Percentiles rank a stretch among this genome's conserved stretches.
These are phyloP conservation scores for Dorcus hopei DNA, from an alignment of 2,888 invertebrate species.

Conservation along the genomic window DNA sequence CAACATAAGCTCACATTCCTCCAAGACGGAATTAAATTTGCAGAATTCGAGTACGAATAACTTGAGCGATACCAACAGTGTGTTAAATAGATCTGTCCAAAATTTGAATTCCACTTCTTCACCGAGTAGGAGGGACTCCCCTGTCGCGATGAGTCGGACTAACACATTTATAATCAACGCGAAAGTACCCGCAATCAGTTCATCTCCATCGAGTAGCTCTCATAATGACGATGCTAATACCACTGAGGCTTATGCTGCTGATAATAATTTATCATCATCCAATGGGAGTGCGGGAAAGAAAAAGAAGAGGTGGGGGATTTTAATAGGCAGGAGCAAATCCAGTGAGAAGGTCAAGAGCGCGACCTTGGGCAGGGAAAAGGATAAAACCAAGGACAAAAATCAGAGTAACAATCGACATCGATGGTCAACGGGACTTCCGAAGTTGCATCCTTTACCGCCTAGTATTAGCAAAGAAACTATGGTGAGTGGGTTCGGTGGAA, in stretches of 20 bases:
- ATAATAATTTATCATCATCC: conserved; percentile 23
- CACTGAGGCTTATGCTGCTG: conserved; percentile 20
- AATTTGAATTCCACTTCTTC: conserved; percentile 22
- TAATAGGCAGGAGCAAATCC: conserved; percentile 61
- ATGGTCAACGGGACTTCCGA: conserved; percentile 71
- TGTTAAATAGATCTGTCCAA: conserved; percentile 26
- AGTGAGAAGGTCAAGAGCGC: conserved; percentile 63
- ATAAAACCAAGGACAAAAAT: conserved; percentile 52
- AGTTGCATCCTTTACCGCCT: conserved; percentile 68
- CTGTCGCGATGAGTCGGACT: conserved; percentile 28
- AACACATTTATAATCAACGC: conserved; percentile 38
- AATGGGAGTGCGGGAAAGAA: conserved; percentile 39
- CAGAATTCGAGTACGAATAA: conserved; percentile 20
- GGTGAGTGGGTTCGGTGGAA: conserved; percentile 47
- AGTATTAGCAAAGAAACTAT: conserved; percentile 77
- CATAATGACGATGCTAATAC: conserved; percentile 20
- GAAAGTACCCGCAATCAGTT: conserved; percentile 16
- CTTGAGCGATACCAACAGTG: conserved; percentile 25
- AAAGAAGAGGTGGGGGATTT: conserved; percentile 66
- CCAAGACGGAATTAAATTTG: conserved; percentile 14
- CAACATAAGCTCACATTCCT: conserved; percentile 31
- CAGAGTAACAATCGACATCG: conserved; percentile 58
- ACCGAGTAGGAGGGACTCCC: conserved; percentile 11
- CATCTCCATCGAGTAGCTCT: conserved; percentile 17
- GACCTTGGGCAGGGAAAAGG: conserved; percentile 65